phyloP scores from a whole-genome alignment of 2,888 invertebrate species.

The Tipula helvola region DNA sequence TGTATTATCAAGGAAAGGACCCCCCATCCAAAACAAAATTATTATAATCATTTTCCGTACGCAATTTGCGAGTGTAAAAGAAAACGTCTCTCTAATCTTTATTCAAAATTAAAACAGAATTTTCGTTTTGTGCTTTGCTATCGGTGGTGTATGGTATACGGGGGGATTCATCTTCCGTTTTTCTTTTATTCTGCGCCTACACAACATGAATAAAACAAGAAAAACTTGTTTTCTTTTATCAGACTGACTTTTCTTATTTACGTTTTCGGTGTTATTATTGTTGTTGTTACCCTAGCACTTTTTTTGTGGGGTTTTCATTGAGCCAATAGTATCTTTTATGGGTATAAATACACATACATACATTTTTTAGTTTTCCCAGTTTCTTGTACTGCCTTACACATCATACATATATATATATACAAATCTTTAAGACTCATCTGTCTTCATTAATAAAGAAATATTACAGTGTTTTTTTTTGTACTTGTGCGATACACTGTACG shows the following conservation, averaged over 20 bases:
- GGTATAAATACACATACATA: neutral
- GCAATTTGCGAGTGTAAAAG: neutral
- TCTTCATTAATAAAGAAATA: slow-evolving; percentile 4
- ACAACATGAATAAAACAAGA: neutral
- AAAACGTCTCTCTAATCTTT: neutral
- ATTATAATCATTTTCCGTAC: neutral
- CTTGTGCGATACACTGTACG: neutral
- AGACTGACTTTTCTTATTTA: neutral
- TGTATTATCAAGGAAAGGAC: neutral
- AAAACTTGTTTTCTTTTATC: neutral
- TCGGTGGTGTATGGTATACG: neutral
- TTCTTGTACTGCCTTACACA: neutral
- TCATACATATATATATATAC: neutral
- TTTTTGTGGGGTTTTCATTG: neutral
- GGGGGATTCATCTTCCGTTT: neutral
- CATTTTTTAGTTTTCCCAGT: neutral
- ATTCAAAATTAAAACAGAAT: neutral
- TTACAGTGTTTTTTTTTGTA: neutral
- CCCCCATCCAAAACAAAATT: neutral
- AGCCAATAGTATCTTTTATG: neutral
- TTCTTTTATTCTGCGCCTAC: neutral
- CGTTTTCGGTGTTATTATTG: neutral
- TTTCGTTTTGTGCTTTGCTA: neutral
- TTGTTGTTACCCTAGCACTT: neutral
- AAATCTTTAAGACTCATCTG: neutral